Percentiles rank a stretch among this genome's conserved stretches.
Evolutionary conservation across 1,140 invertebrate species (phyloP).

Genomic region (Papilio machaon): DNA sequence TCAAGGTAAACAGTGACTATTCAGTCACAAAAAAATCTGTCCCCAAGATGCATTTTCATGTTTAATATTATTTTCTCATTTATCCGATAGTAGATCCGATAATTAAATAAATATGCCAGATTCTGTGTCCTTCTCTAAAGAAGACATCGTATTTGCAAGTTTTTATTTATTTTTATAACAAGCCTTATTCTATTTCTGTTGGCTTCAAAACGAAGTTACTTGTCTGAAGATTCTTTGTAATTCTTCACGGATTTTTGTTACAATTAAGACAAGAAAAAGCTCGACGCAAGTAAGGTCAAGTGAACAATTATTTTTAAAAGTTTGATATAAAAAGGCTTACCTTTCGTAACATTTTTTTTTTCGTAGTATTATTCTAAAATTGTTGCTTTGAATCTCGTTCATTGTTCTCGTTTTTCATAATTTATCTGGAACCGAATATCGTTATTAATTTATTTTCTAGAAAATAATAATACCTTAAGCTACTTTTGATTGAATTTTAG

Average conservation of each 20-base stretch:
- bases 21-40: no score
- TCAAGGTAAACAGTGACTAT: no score
- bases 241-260: background rate
- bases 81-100: no score
- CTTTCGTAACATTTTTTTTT: background rate
- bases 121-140: background rate
- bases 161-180: background rate
- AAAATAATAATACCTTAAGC: no score
- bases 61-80: no score
- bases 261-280: constrained; percentile 21
- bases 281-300: constrained; percentile 10
- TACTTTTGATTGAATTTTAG: no score
- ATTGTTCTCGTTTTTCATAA: background rate
- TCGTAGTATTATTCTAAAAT: background rate
- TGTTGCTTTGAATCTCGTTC: background rate
- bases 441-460: background rate
- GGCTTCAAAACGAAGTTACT: constrained; percentile 11
- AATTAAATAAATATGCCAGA: no score
- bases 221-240: background rate
- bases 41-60: no score
- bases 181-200: constrained; percentile 8
- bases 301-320: constrained; percentile 21
- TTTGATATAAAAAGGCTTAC: background rate
- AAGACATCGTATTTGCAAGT: background rate
- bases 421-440: background rate